phyloP scores from a whole-genome alignment of 2,888 invertebrate genomes.

The Limnephilus marmoratus region DNA sequence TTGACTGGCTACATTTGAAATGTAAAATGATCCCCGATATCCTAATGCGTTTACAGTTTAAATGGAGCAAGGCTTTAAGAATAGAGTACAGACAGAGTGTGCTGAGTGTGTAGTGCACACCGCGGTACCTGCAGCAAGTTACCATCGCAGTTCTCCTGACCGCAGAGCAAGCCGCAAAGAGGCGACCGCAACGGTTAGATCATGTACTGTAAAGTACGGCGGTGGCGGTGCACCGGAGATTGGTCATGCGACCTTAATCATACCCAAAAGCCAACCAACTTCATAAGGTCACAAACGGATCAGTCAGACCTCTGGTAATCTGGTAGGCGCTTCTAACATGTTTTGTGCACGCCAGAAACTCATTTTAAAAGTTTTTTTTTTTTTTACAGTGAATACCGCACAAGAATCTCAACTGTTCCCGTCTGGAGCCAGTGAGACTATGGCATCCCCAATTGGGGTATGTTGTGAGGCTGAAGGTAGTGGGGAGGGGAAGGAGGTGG shows the following conservation, averaged over 20 bases:
- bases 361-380: not conserved
- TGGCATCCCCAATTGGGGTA: no score
- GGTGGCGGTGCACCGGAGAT: not conserved
- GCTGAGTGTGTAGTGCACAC: not conserved
- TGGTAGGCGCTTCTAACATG: not conserved
- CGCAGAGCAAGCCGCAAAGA: slow-evolving; percentile 2
- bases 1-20: not conserved
- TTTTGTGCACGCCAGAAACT: not conserved
- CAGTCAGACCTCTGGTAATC: not conserved
- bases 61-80: not conserved
- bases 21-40: not conserved
- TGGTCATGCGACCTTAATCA: not conserved
- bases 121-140: not conserved
- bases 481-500: no score
- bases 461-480: no score
- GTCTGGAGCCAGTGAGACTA: no score
- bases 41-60: not conserved
- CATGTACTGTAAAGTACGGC: not conserved
- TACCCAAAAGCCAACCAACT: not conserved
- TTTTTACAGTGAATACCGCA: no score
- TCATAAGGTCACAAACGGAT: not conserved
- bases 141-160: not conserved
- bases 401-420: no score
- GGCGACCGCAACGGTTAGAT: not conserved
- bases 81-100: not conserved